Evolutionary conservation across 1,140 invertebrate species (phyloP).

Genomic region (Hesperophylax magnus): DNA sequence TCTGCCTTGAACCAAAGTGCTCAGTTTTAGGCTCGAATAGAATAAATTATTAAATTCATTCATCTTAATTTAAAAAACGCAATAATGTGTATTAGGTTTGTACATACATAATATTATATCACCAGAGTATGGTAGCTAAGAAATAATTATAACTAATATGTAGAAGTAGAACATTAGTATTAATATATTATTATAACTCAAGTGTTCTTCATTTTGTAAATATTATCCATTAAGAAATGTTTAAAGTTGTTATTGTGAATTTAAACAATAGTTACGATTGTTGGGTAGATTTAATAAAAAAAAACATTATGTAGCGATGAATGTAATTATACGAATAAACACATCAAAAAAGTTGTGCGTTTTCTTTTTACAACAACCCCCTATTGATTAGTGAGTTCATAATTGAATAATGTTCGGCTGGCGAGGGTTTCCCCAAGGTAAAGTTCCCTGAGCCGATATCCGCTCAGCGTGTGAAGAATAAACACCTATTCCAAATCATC

Average conservation of each 20-base stretch:
- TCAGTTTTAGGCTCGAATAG: background rate
- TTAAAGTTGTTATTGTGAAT: constrained; percentile 25
- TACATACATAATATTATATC: background rate
- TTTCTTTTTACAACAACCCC: too few species aligned
- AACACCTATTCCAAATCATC: too few species aligned
- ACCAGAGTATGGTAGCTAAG: too few species aligned
- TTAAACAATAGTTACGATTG: constrained; percentile 8
- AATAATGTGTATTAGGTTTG: too few species aligned
- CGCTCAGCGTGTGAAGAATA: too few species aligned
- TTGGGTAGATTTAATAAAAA: constrained; percentile 37
- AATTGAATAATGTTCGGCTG: too few species aligned
- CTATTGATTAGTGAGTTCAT: too few species aligned
- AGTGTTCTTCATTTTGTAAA: constrained; percentile 40
- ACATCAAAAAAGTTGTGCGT: background rate
- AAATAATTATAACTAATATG: background rate
- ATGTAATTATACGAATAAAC: constrained; percentile 35
- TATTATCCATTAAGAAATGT: constrained; percentile 26
- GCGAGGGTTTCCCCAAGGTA: too few species aligned
- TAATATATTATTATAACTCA: constrained; percentile 1
- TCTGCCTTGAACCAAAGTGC: constrained; percentile 10
- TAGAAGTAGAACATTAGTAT: constrained; percentile 5
- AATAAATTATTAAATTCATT: too few species aligned
- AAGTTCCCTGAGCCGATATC: too few species aligned
- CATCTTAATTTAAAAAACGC: too few species aligned
- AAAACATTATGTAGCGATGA: constrained; percentile 14